Conservation (phyloP, 2,797 vertebrate species). For the Lateolabrax maculatus region DNA sequence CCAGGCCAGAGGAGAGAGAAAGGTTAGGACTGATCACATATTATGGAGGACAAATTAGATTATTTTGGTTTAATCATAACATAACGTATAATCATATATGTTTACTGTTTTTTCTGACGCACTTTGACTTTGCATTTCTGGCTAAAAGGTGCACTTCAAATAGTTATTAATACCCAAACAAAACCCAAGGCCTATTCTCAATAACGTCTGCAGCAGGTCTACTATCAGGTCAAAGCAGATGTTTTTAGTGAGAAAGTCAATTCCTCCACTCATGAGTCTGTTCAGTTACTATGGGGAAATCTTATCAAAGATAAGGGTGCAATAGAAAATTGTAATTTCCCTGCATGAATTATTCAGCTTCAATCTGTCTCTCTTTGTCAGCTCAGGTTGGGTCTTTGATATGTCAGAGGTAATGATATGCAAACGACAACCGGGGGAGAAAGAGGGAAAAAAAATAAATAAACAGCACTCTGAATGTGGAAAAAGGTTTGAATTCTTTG, state of each 20-base stretch:
- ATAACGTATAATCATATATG: background rate
- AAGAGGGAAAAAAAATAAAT: background rate
- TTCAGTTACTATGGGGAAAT: slow-evolving; percentile 46
- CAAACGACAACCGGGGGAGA: slow-evolving; percentile 58
- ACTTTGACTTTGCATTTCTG: background rate
- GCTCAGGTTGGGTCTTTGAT: slow-evolving; percentile 74
- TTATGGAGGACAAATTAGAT: slow-evolving; percentile 1
- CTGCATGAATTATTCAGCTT: slow-evolving; percentile 80
- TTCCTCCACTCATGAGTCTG: slow-evolving; percentile 40
- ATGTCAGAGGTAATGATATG: slow-evolving; percentile 77
- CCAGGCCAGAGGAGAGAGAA: slow-evolving; percentile 3
- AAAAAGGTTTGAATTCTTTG: slow-evolving; percentile 45
- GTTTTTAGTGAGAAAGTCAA: slow-evolving; percentile 33
- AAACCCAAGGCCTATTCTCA: background rate
- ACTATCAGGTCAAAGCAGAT: slow-evolving; percentile 43
- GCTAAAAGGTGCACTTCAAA: background rate
- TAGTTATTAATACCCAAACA: background rate
- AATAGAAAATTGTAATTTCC: slow-evolving; percentile 69
- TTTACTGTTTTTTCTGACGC: background rate
- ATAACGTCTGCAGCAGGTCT: background rate
- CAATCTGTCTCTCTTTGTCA: slow-evolving; percentile 76
- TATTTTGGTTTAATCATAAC: background rate
- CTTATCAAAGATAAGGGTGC: slow-evolving; percentile 61
- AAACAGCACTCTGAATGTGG: slow-evolving; percentile 8
- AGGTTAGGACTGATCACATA: background rate